A percentile compares a stretch with the other conserved stretches of the same genome.
phyloP scores from a whole-genome alignment of 1,140 invertebrate genomes.

The Helicoverpa zea region DNA sequence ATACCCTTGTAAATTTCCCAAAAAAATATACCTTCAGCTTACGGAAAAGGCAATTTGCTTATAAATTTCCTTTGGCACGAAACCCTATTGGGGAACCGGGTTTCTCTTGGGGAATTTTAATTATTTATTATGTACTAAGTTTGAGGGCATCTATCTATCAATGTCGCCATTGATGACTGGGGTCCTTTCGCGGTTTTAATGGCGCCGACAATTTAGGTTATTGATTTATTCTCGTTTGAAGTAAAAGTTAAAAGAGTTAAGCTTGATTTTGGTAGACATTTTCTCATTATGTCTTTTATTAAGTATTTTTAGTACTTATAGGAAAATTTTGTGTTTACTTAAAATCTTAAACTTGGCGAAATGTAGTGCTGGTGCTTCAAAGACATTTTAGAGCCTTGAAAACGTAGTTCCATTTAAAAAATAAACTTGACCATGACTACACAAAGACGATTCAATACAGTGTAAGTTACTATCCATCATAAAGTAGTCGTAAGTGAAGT shows the following conservation, averaged over 20 bases:
- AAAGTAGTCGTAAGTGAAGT: too few species aligned
- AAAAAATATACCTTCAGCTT: conserved; percentile 27
- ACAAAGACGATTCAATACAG: too few species aligned
- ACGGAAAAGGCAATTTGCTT: conserved; percentile 39
- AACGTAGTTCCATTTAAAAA: too few species aligned
- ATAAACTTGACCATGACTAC: not conserved
- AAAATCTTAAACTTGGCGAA: too few species aligned
- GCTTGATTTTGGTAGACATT: not conserved
- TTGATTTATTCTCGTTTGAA: conserved; percentile 24
- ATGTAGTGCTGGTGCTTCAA: too few species aligned
- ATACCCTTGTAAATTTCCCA: conserved; percentile 14
- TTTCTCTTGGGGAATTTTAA: conserved; percentile 48
- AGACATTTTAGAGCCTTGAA: too few species aligned
- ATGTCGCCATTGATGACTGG: conserved; percentile 36
- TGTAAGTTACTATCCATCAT: too few species aligned
- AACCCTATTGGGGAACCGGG: conserved; percentile 1
- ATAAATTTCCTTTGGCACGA: conserved; percentile 45
- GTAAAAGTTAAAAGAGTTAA: conserved; percentile 1
- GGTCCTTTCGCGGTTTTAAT: conserved; percentile 24
- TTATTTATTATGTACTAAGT: conserved; percentile 50
- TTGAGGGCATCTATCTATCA: conserved; percentile 48
- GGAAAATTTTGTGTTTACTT: too few species aligned
- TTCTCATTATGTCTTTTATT: too few species aligned
- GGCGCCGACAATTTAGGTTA: conserved; percentile 38
- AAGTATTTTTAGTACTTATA: too few species aligned